Evolutionary conservation across 35 echinoderm and acorn worm genomes (phyloP).

Genomic region (Heliocidaris tuberculata): DNA sequence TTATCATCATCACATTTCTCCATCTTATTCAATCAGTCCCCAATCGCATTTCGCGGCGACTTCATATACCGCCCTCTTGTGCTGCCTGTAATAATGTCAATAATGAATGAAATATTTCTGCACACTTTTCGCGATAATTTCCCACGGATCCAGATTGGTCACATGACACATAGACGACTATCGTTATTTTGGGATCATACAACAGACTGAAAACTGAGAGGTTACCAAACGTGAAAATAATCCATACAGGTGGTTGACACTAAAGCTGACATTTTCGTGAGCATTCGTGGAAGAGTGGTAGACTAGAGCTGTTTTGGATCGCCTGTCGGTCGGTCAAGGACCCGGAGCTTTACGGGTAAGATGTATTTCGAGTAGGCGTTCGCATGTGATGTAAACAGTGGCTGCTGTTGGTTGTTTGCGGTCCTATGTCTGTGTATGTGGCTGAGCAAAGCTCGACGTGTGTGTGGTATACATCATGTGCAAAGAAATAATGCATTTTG

Average conservation of each 20-base stretch:
- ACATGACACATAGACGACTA: background rate
- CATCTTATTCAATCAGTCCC: background rate
- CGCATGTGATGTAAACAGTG: background rate
- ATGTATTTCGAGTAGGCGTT: conserved; percentile 10
- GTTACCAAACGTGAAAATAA: background rate
- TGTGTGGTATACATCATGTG: no score
- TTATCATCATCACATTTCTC: background rate
- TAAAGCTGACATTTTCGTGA: background rate
- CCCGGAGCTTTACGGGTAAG: background rate
- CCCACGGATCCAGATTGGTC: background rate
- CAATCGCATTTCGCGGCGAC: background rate
- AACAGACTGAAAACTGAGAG: background rate
- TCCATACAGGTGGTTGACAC: background rate
- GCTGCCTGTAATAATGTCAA: background rate
- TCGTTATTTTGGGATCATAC: no score
- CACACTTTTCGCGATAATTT: conserved; percentile 17
- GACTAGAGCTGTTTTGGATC: background rate
- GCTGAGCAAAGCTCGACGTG: no score
- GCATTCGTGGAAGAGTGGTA: background rate
- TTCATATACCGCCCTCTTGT: background rate
- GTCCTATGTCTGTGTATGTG: no score
- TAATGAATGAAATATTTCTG: conserved; percentile 14
- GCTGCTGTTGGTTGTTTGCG: background rate
- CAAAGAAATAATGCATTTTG: no score
- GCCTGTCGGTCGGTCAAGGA: background rate